A percentile compares a stretch with the other conserved stretches of the same genome.
Conservation (phyloP, 92 coral and sea anemone species). For the Zoanthus gigantus region DNA sequence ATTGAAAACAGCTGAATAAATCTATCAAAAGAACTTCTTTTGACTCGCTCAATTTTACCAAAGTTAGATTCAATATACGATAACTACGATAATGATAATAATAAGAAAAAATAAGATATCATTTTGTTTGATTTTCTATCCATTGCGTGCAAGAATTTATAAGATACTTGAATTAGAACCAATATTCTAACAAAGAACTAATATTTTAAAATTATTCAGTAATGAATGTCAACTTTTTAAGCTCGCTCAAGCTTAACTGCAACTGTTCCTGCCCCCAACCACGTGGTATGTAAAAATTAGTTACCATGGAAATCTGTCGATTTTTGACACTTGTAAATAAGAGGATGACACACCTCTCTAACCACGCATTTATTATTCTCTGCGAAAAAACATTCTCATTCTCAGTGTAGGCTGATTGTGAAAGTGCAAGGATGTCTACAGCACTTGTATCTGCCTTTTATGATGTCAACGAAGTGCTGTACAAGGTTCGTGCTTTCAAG, state of each 20-base stretch:
- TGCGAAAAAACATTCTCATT: conserved; percentile 43
- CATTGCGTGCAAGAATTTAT: no score
- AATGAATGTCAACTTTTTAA: neutral
- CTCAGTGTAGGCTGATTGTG: conserved; percentile 66
- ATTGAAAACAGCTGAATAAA: no score
- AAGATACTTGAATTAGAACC: no score
- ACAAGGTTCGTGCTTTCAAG: conserved; percentile 73
- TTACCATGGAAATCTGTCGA: conserved; percentile 79
- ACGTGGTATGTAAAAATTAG: conserved; percentile 86
- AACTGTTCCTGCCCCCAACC: conserved; percentile 67
- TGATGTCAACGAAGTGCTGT: conserved; percentile 96
- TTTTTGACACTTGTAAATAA: conserved; percentile 77
- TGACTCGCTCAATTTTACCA: no score
- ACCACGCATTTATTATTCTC: conserved; percentile 76
- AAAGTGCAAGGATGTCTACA: conserved; percentile 88
- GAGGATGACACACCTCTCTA: conserved; percentile 91
- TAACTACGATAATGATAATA: no score
- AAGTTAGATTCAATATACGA: no score
- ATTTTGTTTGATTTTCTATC: no score
- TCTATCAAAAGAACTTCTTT: no score
- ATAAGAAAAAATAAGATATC: no score
- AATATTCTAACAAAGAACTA: no score
- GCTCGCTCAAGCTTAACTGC: neutral
- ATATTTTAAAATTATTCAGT: neutral
- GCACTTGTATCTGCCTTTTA: conserved; percentile 98